Percentiles rank a stretch among this genome's conserved stretches.
Evolutionary conservation across 2,888 invertebrate genomes (phyloP).

Genomic region (Ormyrus nitidulus): DNA sequence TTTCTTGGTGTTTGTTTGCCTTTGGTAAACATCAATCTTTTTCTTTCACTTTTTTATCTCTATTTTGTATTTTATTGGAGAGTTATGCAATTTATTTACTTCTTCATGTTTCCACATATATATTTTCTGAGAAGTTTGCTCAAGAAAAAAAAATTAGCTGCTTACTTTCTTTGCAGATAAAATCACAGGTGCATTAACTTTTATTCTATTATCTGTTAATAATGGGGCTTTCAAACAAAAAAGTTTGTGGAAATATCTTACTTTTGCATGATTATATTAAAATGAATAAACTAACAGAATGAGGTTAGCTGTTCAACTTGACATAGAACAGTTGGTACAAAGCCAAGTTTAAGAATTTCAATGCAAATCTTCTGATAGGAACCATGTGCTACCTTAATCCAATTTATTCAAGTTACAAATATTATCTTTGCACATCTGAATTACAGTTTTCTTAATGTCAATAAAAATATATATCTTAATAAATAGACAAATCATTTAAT

Average conservation of each 20-base stretch:
- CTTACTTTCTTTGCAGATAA: background rate
- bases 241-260: background rate
- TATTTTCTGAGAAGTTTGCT: background rate
- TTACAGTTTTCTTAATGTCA: no score
- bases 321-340: slow-evolving; percentile 24
- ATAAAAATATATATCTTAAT: background rate
- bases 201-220: background rate
- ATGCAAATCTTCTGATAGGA: slow-evolving; percentile 16
- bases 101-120: slow-evolving; percentile 4
- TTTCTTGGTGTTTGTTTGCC: slow-evolving; percentile 28
- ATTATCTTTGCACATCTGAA: background rate
- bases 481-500: no score
- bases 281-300: slow-evolving; percentile 19
- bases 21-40: slow-evolving; percentile 16
- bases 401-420: background rate
- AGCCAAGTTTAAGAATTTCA: slow-evolving; percentile 34
- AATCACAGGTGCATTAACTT: background rate
- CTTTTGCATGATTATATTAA: slow-evolving; percentile 22
- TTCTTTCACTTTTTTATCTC: slow-evolving; percentile 10
- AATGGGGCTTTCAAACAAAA: no score
- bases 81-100: slow-evolving; percentile 21
- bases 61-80: slow-evolving; percentile 5
- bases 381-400: background rate
- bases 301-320: slow-evolving; percentile 33
- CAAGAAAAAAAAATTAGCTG: background rate